Conservation (phyloP, 2,888 invertebrate species). For the Lingula anatina region DNA sequence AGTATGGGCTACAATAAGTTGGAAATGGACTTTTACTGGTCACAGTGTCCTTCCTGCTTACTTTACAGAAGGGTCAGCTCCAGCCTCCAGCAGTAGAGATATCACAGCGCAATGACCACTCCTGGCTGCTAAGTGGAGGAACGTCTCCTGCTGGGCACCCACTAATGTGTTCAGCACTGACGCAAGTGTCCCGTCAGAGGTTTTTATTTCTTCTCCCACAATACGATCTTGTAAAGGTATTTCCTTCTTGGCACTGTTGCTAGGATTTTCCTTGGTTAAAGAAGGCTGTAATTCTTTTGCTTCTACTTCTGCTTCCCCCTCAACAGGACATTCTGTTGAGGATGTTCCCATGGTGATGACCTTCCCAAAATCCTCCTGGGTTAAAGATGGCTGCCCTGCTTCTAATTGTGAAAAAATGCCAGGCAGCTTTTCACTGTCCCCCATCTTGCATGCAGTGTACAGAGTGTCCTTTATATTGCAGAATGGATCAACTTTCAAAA, state of each 20-base stretch:
- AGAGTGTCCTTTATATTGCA: constrained; percentile 37
- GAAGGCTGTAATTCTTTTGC: background rate
- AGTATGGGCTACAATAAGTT: too few species aligned
- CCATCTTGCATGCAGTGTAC: constrained; percentile 45
- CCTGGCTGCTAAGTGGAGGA: constrained; percentile 69
- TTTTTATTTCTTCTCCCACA: background rate
- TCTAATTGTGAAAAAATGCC: too few species aligned
- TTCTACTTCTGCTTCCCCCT: background rate
- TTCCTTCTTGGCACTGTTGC: background rate
- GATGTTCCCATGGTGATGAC: background rate
- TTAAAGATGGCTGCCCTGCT: too few species aligned
- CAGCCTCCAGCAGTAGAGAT: constrained; percentile 61
- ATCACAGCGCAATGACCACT: constrained; percentile 62
- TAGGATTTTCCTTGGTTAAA: background rate
- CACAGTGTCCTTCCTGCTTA: too few species aligned
- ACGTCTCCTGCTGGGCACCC: constrained; percentile 61
- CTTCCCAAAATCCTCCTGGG: background rate
- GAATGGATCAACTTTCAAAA: constrained; percentile 28
- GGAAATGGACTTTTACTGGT: too few species aligned
- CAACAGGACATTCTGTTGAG: background rate
- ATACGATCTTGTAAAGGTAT: background rate
- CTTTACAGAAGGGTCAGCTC: constrained; percentile 66
- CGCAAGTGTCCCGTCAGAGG: background rate
- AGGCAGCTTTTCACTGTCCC: constrained; percentile 28
- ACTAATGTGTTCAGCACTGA: constrained; percentile 31